Conservation (phyloP, 2,113 vertebrate species). For the Lonchura striata region DNA sequence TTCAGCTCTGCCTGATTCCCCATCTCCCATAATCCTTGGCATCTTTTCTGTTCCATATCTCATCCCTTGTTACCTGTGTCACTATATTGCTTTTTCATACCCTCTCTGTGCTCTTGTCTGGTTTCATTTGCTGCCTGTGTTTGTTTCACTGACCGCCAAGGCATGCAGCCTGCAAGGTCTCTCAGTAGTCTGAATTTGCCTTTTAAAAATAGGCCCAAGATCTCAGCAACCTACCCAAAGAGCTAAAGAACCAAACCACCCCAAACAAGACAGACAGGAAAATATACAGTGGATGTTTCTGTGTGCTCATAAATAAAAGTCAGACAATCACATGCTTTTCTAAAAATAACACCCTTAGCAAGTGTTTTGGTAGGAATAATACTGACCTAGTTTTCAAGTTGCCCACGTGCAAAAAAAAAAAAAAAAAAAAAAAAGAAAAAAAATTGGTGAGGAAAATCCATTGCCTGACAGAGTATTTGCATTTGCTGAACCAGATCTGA, state of each 20-base stretch:
- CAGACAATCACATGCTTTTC: constrained; percentile 44
- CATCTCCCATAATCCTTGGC: neutral
- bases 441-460: neutral
- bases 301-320: constrained; percentile 48
- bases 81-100: neutral
- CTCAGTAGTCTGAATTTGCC: neutral
- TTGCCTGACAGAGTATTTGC: neutral
- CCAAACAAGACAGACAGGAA: constrained; percentile 18
- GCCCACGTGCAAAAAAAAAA: neutral
- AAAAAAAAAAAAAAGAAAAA: no score
- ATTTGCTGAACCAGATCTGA: neutral
- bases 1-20: neutral
- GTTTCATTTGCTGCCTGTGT: neutral
- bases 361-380: constrained; percentile 33
- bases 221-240: neutral
- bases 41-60: neutral
- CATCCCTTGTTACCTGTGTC: neutral
- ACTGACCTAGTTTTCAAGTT: constrained; percentile 50
- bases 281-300: constrained; percentile 37
- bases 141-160: neutral
- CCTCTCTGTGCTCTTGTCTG: neutral
- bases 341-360: constrained; percentile 54
- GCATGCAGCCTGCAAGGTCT: neutral
- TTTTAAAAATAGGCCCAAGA: neutral
- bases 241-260: neutral